Evolutionary conservation across 2,113 vertebrate species (phyloP).

Genomic region (Oreotrochilus melanogaster): DNA sequence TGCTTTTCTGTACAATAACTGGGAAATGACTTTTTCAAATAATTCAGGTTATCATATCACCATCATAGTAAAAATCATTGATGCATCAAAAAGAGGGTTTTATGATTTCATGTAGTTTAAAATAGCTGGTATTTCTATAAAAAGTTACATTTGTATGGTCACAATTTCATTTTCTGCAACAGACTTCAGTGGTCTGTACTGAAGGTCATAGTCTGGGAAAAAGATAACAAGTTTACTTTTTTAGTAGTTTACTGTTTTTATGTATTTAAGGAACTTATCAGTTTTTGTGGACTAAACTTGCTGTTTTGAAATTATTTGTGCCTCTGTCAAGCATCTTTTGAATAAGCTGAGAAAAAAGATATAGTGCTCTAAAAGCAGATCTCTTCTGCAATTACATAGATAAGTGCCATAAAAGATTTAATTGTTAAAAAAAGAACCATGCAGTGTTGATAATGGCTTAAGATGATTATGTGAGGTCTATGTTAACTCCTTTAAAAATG

Average conservation of each 20-base stretch:
- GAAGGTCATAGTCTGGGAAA: neutral
- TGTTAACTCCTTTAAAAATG: conserved; percentile 58
- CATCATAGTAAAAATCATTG: conserved; percentile 56
- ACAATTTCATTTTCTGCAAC: neutral
- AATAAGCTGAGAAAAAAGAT: neutral
- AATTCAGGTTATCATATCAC: conserved; percentile 72
- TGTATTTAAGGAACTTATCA: neutral
- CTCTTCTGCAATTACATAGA: neutral
- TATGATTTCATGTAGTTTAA: conserved; percentile 49
- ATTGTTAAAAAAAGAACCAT: conserved; percentile 41
- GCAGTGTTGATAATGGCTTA: neutral
- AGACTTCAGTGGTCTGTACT: neutral
- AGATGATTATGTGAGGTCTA: conserved; percentile 17
- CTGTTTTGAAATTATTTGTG: neutral
- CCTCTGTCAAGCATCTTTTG: neutral
- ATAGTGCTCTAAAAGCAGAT: neutral
- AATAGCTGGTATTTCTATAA: neutral
- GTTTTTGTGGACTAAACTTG: neutral
- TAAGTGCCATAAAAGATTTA: neutral
- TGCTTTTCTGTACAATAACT: conserved; percentile 77
- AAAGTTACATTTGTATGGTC: neutral
- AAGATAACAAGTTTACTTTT: neutral
- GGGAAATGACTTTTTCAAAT: conserved; percentile 76
- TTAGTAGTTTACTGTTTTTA: neutral
- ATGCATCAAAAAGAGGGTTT: conserved; percentile 1